These are phyloP conservation scores for Sesamia nonagrioides DNA, from an alignment of 1,140 invertebrate species.

Conservation along the genomic window DNA sequence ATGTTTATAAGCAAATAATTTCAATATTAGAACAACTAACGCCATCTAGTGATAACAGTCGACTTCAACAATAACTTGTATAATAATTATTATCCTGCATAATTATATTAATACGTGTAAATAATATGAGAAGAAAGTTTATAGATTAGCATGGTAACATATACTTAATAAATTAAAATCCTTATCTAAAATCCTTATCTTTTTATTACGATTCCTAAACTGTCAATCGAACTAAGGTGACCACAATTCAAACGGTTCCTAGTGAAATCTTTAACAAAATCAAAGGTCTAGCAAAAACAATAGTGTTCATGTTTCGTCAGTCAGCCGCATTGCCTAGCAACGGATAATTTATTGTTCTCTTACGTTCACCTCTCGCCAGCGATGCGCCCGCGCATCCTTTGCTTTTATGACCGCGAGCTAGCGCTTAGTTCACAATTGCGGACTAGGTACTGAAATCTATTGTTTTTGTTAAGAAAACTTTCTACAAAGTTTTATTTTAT, in stretches of 20 bases:
- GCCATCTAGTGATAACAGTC: slow-evolving; percentile 11
- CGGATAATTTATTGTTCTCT: slow-evolving; percentile 49
- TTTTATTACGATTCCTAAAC: neutral
- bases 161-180: neutral
- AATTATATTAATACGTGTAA: neutral
- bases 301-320: slow-evolving; percentile 44
- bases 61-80: neutral
- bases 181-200: neutral
- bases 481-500: neutral
- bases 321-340: slow-evolving; percentile 30
- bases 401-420: slow-evolving; percentile 48
- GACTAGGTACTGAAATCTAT: slow-evolving; percentile 6
- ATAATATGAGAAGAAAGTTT: neutral
- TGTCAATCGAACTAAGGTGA: neutral
- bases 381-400: slow-evolving; percentile 40
- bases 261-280: neutral
- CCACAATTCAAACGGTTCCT: neutral
- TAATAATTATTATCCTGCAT: neutral
- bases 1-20: neutral
- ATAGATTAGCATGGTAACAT: neutral
- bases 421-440: slow-evolving; percentile 28
- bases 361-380: slow-evolving; percentile 44
- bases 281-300: slow-evolving; percentile 12
- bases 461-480: neutral
- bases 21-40: slow-evolving; percentile 25